These are phyloP conservation scores for Sus cebifrons DNA, from an alignment of 2,797 vertebrate species.

Conservation along the genomic window DNA sequence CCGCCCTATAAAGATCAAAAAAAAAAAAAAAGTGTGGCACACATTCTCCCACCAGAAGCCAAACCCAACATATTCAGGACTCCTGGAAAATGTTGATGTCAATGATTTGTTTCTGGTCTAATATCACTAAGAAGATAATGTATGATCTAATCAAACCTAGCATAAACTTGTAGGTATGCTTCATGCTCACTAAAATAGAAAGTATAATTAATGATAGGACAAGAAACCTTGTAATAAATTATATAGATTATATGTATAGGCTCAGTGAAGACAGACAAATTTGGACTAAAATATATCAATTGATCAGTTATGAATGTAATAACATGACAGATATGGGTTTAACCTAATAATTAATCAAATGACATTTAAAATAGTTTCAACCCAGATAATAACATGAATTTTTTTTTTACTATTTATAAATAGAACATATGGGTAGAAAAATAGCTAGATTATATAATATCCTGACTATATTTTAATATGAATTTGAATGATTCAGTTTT, in stretches of 20 bases:
- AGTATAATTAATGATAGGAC: conserved; percentile 25
- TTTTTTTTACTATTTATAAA: conserved; percentile 21
- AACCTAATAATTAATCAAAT: conserved; percentile 4
- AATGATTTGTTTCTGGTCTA: not conserved
- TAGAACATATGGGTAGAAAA: not conserved
- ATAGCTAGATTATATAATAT: conserved; percentile 24
- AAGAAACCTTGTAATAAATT: conserved; percentile 31
- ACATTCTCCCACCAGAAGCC: not conserved
- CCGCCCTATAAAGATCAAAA: no score
- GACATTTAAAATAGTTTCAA: conserved; percentile 17
- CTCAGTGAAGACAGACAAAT: conserved; percentile 18
- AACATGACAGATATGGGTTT: not conserved
- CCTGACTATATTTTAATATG: not conserved
- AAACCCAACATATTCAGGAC: not conserved
- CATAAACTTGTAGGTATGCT: not conserved
- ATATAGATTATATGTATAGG: conserved; percentile 51
- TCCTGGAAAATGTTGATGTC: not conserved
- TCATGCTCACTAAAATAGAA: conserved; percentile 11
- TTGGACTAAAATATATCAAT: conserved; percentile 58
- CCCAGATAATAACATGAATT: not conserved
- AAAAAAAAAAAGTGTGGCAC: not conserved
- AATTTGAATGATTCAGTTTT: conserved; percentile 14
- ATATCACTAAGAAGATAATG: not conserved
- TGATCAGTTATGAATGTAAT: not conserved
- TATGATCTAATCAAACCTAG: not conserved